phyloP scores from a whole-genome alignment of 2,113 vertebrate genomes.

The Lepus europaeus region DNA sequence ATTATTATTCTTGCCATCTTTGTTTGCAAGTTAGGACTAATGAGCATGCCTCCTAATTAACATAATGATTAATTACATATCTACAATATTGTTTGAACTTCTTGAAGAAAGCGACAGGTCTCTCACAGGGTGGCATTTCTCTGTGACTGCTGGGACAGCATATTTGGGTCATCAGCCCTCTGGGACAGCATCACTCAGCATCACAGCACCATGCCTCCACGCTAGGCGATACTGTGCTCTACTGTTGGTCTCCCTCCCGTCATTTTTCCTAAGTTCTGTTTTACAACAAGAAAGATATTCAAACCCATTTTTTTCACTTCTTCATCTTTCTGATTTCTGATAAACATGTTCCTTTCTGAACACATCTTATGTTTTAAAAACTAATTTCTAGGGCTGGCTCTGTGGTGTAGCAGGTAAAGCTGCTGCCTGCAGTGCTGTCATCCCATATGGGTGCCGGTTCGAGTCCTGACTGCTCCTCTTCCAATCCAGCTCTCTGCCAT shows the following conservation, averaged over 20 bases:
- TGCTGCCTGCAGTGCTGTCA: no score
- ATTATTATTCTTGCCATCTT: conserved; percentile 13
- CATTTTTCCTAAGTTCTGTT: neutral
- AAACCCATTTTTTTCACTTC: neutral
- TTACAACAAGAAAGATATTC: neutral
- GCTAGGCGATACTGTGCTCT: neutral
- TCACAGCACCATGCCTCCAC: neutral
- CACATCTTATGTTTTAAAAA: neutral
- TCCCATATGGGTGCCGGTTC: no score
- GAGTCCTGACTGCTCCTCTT: no score
- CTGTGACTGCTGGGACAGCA: neutral
- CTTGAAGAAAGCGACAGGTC: neutral
- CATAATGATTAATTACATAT: conserved; percentile 3
- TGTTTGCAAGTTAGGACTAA: neutral
- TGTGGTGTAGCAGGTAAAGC: no score
- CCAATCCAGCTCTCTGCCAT: no score
- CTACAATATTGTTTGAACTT: conserved; percentile 32
- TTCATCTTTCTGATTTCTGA: neutral
- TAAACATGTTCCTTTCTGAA: conserved; percentile 25
- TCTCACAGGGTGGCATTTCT: neutral
- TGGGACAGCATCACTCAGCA: neutral
- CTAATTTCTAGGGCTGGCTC: neutral
- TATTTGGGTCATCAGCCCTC: neutral
- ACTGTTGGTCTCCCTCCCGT: neutral
- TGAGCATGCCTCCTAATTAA: neutral